These are phyloP conservation scores for Atta texana DNA, from an alignment of 1,140 invertebrate genomes.

Conservation along the genomic window DNA sequence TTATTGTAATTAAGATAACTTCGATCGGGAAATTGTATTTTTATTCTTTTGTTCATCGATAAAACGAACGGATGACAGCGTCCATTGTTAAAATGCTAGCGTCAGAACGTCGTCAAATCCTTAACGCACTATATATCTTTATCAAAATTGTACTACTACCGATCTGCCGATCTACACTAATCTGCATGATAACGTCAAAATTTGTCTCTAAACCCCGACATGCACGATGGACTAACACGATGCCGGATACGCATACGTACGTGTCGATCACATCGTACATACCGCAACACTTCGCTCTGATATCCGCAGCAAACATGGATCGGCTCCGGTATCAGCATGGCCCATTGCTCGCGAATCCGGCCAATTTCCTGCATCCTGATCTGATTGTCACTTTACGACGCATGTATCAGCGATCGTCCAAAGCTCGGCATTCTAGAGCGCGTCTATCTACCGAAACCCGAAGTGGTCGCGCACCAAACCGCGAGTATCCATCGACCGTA, in stretches of 20 bases:
- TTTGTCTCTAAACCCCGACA: constrained; percentile 13
- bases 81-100: not conserved
- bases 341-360: constrained; percentile 86
- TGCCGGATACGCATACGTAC: not conserved
- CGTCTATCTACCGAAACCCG: constrained; percentile 56
- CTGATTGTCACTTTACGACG: constrained; percentile 86
- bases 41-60: not conserved
- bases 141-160: constrained; percentile 22
- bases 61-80: not conserved
- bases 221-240: not conserved
- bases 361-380: constrained; percentile 85
- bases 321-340: constrained; percentile 82
- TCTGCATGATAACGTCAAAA: constrained; percentile 50
- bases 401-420: constrained; percentile 74
- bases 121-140: constrained; percentile 41
- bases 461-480: constrained; percentile 23
- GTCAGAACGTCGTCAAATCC: constrained; percentile 3
- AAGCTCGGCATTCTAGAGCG: constrained; percentile 31
- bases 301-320: constrained; percentile 64
- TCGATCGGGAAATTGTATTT: not conserved
- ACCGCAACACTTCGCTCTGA: constrained; percentile 67
- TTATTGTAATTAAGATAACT: not conserved
- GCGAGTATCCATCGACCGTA: constrained; percentile 67
- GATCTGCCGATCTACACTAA: too few species aligned
- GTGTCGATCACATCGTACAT: constrained; percentile 55